phyloP scores from a whole-genome alignment of 1,140 invertebrate species.

The Drosophila rufa region DNA sequence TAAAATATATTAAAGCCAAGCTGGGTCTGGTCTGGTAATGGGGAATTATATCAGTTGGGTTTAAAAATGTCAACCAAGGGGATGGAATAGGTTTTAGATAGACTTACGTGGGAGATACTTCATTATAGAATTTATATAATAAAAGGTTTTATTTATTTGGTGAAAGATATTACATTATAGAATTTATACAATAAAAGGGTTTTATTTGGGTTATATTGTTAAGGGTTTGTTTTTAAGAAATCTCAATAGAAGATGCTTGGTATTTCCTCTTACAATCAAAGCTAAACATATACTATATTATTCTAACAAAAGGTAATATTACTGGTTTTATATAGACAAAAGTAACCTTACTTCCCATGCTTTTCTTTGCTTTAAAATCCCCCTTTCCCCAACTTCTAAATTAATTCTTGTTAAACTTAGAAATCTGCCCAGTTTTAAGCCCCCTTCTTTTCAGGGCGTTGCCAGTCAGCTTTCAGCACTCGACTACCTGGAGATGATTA shows the following conservation, averaged over 20 bases:
- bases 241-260: too few species aligned
- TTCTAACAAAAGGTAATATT: neutral
- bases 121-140: neutral
- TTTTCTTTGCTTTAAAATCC: neutral
- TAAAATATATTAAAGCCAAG: neutral
- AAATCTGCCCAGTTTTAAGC: neutral
- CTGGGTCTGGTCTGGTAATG: neutral
- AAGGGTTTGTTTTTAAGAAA: too few species aligned
- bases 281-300: too few species aligned
- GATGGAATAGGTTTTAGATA: too few species aligned
- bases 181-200: too few species aligned
- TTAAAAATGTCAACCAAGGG: neutral
- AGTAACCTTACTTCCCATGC: neutral
- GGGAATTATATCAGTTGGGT: neutral
- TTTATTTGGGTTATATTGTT: too few species aligned
- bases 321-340: too few species aligned
- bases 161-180: too few species aligned
- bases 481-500: conserved; percentile 39
- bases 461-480: conserved; percentile 1
- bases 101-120: too few species aligned
- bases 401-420: conserved; percentile 1
- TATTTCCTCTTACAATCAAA: too few species aligned
- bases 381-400: neutral
- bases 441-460: conserved; percentile 11
- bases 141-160: too few species aligned